phyloP scores from a whole-genome alignment of 1,140 invertebrate genomes.

The Hetaerina americana region DNA sequence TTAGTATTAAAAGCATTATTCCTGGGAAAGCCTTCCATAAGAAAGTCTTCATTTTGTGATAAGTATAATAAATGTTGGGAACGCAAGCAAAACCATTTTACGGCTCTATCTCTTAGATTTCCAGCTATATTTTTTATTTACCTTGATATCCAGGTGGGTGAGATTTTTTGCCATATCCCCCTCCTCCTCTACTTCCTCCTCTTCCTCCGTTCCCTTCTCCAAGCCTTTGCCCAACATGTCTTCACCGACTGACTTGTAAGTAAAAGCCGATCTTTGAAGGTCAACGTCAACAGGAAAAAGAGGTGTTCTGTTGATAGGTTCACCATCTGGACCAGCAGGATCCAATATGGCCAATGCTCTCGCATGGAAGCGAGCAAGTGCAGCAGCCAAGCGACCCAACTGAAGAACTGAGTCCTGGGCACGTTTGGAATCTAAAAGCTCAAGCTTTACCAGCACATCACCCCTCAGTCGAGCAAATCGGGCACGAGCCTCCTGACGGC shows the following conservation, averaged over 20 bases:
- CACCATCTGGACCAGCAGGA: conserved; percentile 29
- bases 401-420: conserved; percentile 86
- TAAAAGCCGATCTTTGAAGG: conserved; percentile 79
- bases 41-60: no score
- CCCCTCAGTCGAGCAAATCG: conserved; percentile 85
- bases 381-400: conserved; percentile 61
- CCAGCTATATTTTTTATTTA: no score
- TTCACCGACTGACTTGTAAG: conserved; percentile 35
- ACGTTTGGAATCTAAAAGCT: conserved; percentile 94
- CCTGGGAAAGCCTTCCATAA: no score
- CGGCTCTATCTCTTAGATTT: no score
- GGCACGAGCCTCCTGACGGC: conserved; percentile 81
- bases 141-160: neutral
- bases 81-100: no score
- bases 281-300: conserved; percentile 96
- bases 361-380: conserved; percentile 40
- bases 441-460: conserved; percentile 93
- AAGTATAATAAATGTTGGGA: no score
- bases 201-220: neutral
- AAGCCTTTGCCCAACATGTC: neutral
- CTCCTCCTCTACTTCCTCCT: neutral
- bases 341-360: conserved; percentile 52
- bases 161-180: no score
- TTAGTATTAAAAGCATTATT: no score
- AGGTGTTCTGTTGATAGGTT: conserved; percentile 22